Percentiles rank a stretch among this genome's conserved stretches.
Evolutionary conservation across 1,140 invertebrate genomes (phyloP).

Genomic region (Maconellicoccus hirsutus): DNA sequence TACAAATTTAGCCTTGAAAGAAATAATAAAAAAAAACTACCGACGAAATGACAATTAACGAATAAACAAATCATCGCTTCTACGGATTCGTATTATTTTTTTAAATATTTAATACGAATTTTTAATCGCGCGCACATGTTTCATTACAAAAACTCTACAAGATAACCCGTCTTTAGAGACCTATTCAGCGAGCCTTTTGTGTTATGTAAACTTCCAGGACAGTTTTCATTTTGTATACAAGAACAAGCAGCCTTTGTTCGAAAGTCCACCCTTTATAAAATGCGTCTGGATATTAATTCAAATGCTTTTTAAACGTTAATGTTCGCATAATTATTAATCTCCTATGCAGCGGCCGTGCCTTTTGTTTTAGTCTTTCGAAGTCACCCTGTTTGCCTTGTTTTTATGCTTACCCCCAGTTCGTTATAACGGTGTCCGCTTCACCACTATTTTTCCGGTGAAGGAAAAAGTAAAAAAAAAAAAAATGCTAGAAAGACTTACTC

Average conservation of each 20-base stretch:
- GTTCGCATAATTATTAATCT: slow-evolving; percentile 21
- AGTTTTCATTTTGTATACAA: slow-evolving; percentile 10
- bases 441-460: neutral
- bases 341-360: slow-evolving; percentile 14
- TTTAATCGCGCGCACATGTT: slow-evolving; percentile 20
- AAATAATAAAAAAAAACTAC: too few relatives aligned
- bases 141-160: slow-evolving; percentile 19
- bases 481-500: slow-evolving; percentile 3
- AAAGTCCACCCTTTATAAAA: slow-evolving; percentile 21
- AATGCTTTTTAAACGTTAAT: slow-evolving; percentile 20
- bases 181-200: slow-evolving; percentile 17
- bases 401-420: neutral
- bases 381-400: neutral
- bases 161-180: slow-evolving; percentile 4
- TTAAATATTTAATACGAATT: slow-evolving; percentile 16
- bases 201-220: slow-evolving; percentile 17
- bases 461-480: too few relatives aligned
- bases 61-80: neutral
- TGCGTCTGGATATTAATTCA: slow-evolving; percentile 22
- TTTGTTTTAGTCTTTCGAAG: slow-evolving; percentile 18
- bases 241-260: slow-evolving; percentile 12
- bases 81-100: slow-evolving; percentile 8
- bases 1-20: too few relatives aligned
- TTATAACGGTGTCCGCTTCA: neutral
- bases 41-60: neutral